These are phyloP conservation scores for Lumbricus terrestris DNA, from an alignment of 2,888 invertebrate species.

Conservation along the genomic window DNA sequence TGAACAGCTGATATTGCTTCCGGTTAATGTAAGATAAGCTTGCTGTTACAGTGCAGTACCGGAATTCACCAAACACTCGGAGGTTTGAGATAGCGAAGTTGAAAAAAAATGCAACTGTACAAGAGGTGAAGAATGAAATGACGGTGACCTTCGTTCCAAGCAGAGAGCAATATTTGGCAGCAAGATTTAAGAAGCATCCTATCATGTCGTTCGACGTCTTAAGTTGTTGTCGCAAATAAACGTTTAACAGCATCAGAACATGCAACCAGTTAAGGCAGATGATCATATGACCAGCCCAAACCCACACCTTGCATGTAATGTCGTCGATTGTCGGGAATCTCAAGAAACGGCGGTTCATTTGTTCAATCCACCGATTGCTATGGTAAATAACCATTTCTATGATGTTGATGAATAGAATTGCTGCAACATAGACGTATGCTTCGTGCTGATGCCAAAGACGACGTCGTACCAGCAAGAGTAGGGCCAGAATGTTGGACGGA, in stretches of 20 bases:
- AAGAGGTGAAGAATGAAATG: not conserved
- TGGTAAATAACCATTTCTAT: not conserved
- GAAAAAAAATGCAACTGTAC: not conserved
- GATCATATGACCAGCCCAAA: not conserved
- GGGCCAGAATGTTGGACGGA: not conserved
- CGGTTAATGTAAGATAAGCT: no score
- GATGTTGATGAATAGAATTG: not conserved
- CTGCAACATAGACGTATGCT: not conserved
- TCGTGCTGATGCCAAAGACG: not conserved
- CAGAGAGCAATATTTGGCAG: not conserved
- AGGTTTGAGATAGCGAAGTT: not conserved
- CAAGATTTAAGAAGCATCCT: not conserved
- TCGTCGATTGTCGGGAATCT: not conserved
- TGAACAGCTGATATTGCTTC: not conserved
- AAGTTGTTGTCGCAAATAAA: not conserved
- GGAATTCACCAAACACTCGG: no score
- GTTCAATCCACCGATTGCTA: not conserved
- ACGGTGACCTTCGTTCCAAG: not conserved
- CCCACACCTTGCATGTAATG: not conserved
- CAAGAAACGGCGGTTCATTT: not conserved
- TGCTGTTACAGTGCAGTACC: not conserved
- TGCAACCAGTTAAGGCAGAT: not conserved
- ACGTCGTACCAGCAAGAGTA: not conserved
- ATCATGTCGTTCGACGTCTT: not conserved
- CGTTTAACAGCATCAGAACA: not conserved